Base-by-base conservation (phyloP, 2,888 invertebrate genomes). In the Micoletzkya japonica region DNA sequence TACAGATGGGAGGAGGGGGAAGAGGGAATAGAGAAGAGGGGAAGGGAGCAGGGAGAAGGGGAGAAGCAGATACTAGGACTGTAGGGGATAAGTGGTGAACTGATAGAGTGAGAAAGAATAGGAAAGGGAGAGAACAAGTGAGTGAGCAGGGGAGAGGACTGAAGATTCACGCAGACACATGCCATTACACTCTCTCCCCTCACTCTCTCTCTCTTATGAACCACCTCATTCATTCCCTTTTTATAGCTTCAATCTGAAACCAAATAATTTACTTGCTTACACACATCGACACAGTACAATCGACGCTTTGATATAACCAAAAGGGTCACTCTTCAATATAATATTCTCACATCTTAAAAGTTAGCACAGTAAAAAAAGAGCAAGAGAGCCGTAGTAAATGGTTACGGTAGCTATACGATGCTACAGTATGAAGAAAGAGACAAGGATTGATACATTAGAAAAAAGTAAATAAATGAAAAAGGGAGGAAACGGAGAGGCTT, bases 101-200 rank as follows among this genome's bases (percentile, higher is more conserved):
- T 14, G 10, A 20, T 14, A 44, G 26, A 14, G 54, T 37, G 2
- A 0, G 26, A 4, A 54, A 14, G 64, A 54, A 44, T 37, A 36
- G 24, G 20, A 32, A 30, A 28, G 44, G 44, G 30, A 32, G 2
- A 28, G 14, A 24, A 30, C 44, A 7, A n/a, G 24, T 20, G 34
- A n/a, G 58, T n/a, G 60, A 37, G 39, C 20, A 36, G 37, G 17
- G 4, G 10, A 20, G 37, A 26, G 37, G 36, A 7, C 26, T 3
- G 36, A n/a, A 17, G n/a, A 44, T 24, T 20, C 63, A 63, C 14
- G 24, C 64, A 64, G 52, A 64, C 64, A 64, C 52, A 64, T 64
- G 64, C 64, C 64, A 52, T 64, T 64, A 64, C 64, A 64, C 24
- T 26, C 32, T 24, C n/a, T 10, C 30, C 24, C 52, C 52, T 52